Evolutionary conservation across 2,113 vertebrate genomes (phyloP), one percentile per base, ranked within the genome.

Genomic region (Indri indri): DNA sequence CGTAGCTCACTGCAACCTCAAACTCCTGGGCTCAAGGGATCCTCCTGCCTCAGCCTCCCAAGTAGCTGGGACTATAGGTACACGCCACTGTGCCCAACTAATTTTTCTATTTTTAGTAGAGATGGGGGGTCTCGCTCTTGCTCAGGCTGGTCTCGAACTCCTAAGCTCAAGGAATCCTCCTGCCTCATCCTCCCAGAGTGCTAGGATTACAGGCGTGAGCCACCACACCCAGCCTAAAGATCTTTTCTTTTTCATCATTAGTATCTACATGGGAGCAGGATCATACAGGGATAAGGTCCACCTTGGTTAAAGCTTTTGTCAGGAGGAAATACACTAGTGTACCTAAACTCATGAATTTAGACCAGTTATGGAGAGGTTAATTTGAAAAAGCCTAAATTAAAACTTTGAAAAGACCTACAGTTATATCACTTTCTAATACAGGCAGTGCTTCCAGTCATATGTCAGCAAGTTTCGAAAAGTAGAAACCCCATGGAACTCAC

Each of bases 271-370:
- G 63, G 50, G 63, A 89, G 16, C 27, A 74, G 40, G 34, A 80
- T 45, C 11, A 50, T 59, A 40, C 20, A 94, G 45, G 18, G 32
- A 20, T 52, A 76, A 83, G 88, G 50, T 12, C 22, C 17, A 63
- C 47, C 42, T 71, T 88, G 54, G 42, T 63, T 79, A 50, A 94
- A 59, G 54, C 13, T 88, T 90, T 42, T 45, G 4, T 82, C 47
- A n/a, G 17, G 40, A 23, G 23, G 3, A 61, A 65, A 40, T 79
- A 66, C 3, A 40, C 23, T 88, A 54, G n/a, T 13, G 20, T 66
- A 34, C 65, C 34, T 65, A 92, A 94, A 85, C 52, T 85, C 37
- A 42, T 83, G 96, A 74, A 81, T 68, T 92, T 79, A 92, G 32
- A 84, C 47, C 22, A 91, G 34, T 90, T 81, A 27, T 83, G 40